Base-by-base conservation (phyloP, 2,888 invertebrate genomes). In the Dryocosmus kuriphilus region DNA sequence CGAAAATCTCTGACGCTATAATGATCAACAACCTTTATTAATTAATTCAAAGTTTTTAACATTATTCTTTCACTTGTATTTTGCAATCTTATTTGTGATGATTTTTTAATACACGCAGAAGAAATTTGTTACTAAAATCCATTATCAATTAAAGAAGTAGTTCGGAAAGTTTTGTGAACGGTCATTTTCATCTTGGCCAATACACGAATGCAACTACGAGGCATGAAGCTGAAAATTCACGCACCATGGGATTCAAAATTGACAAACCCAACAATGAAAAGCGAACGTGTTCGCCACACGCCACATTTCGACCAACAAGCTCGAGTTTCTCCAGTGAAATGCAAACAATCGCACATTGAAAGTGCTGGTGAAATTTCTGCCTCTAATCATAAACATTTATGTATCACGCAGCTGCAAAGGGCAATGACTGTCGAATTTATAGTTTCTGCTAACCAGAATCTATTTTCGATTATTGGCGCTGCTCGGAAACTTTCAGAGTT, bases 251-350 rank as follows among this genome's bases (percentile, higher is more conserved):
- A 71, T 71, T 71, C 30, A 71, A 75, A 80, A 79, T 65, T 76
- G 75, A 6, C 77, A 76, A 76, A 75, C 75, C 77, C 41, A 77
- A 83, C 75, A 83, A 83, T 84, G 83, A 82, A 87, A 86, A 85
- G 84, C 85, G 82, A 85, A 79, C 55, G 80, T 75, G 71, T 77
- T 55, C 7, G 57, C 35, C 27, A 75, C 79, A 82, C 51, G 77
- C 80, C 55, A 62, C 63, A 77, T 76, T 80, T 79, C 78, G 76
- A 78, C 80, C 79, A 77, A 80, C 75, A 77, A 63, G 78, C 76
- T 63, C 74, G 85, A 89, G 87, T 89, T 89, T 89, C 89, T 85
- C 88, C 81, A 79, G 86, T 87, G 86, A 89, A 89, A 89, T 88
- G 87, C 87, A 87, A 88, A 89, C 86, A 86, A 85, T 88, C 87